Conservation (phyloP, 2,113 vertebrate genomes). For the Mormoops blainvillei region DNA sequence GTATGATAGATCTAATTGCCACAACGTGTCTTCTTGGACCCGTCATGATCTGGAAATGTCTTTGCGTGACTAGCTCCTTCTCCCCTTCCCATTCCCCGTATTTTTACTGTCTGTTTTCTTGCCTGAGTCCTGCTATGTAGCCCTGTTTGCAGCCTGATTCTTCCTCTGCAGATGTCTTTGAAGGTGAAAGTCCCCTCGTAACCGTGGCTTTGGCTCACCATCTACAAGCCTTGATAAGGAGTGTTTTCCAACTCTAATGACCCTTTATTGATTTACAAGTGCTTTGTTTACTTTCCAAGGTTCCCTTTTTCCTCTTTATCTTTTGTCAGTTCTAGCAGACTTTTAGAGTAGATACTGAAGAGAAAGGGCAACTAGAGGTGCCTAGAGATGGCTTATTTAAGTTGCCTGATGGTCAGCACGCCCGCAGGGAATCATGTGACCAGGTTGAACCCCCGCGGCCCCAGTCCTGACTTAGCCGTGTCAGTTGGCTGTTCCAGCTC, state of each 20-base stretch:
- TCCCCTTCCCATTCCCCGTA: accelerated
- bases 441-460: not conserved
- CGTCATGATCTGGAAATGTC: not conserved
- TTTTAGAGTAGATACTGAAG: not conserved
- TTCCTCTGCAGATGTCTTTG: not conserved
- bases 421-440: not conserved
- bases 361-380: not conserved
- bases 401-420: not conserved
- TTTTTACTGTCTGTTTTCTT: not conserved
- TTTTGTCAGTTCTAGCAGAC: not conserved
- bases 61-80: not conserved
- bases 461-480: not conserved
- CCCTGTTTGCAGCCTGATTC: not conserved
- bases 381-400: not conserved
- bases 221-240: not conserved
- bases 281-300: not conserved
- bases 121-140: not conserved
- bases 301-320: not conserved
- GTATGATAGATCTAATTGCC: not conserved
- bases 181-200: not conserved
- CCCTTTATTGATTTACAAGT: not conserved
- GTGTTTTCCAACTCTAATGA: not conserved
- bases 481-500: not conserved
- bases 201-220: not conserved
- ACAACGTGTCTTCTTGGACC: not conserved